Percentiles rank a stretch among this genome's conserved stretches.
Evolutionary conservation across 2,888 invertebrate species (phyloP).

Genomic region (Xestia xanthographa): DNA sequence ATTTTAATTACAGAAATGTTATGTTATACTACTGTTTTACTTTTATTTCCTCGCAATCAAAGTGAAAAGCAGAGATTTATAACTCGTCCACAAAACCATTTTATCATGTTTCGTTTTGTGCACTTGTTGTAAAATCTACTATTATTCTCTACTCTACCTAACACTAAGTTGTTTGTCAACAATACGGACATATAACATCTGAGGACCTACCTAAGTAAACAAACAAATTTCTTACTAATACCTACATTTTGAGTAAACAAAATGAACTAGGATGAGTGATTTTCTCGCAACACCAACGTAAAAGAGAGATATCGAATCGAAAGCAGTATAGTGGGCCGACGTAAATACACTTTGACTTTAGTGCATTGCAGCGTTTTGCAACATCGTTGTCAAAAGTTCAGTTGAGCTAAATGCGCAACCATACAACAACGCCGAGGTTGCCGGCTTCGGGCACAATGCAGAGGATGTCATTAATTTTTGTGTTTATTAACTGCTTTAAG

Average conservation of each 20-base stretch:
- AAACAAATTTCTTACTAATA: neutral
- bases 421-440: slow-evolving; percentile 55
- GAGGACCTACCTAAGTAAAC: neutral
- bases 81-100: too few species aligned
- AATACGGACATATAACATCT: neutral
- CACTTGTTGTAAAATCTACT: too few species aligned
- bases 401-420: slow-evolving; percentile 51
- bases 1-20: too few species aligned
- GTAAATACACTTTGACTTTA: slow-evolving; percentile 47
- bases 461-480: slow-evolving; percentile 65
- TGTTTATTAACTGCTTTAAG: slow-evolving; percentile 52
- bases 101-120: too few species aligned
- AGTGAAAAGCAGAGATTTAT: too few species aligned
- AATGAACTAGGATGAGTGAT: slow-evolving; percentile 31
- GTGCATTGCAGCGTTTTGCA: slow-evolving; percentile 57
- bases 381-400: slow-evolving; percentile 63
- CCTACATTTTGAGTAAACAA: slow-evolving; percentile 28
- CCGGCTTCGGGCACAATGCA: slow-evolving; percentile 54
- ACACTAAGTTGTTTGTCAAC: neutral
- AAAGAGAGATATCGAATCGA: slow-evolving; percentile 60
- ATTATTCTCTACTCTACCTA: too few species aligned
- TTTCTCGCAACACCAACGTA: slow-evolving; percentile 32
- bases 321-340: slow-evolving; percentile 37
- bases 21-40: too few species aligned
- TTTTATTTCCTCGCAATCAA: too few species aligned